Conservation (phyloP, 2,797 vertebrate species). For the Hydrophis major region DNA sequence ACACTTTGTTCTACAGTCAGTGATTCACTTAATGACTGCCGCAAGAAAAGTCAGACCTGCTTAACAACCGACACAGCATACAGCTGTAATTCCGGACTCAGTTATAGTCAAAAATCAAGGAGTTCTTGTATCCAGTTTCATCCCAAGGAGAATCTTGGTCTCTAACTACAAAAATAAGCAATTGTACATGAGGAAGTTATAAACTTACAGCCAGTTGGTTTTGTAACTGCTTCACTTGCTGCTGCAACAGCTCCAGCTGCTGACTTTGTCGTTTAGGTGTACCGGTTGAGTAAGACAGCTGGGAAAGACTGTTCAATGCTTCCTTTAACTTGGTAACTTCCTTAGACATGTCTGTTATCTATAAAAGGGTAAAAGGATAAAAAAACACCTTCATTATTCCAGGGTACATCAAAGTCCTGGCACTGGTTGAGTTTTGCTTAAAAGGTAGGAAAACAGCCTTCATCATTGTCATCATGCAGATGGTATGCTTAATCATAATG, state of each 20-base stretch:
- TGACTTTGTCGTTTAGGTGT: constrained; percentile 87
- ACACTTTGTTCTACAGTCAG: too few species aligned
- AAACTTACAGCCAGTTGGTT: constrained; percentile 88
- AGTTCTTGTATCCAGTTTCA: neutral
- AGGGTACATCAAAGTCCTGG: neutral
- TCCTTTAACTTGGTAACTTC: constrained; percentile 94
- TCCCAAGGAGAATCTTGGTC: neutral
- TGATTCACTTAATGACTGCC: too few species aligned
- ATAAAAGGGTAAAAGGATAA: neutral
- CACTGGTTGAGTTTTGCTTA: neutral
- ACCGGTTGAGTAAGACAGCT: constrained; percentile 87
- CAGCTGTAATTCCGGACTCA: too few species aligned
- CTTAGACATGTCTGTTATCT: constrained; percentile 93
- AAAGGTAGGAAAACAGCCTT: neutral
- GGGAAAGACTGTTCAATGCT: constrained; percentile 95
- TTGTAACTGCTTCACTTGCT: constrained; percentile 94
- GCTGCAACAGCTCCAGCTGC: constrained; percentile 88
- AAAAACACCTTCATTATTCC: neutral
- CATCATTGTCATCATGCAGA: neutral
- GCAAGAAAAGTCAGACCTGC: too few species aligned
- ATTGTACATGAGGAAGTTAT: neutral
- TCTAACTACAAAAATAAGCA: neutral
- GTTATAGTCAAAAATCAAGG: neutral
- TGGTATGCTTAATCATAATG: neutral
- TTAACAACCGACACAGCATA: too few species aligned